These are phyloP conservation scores for Blastobasis lacticolella DNA, from an alignment of 2,888 invertebrate genomes.

Conservation along the genomic window DNA sequence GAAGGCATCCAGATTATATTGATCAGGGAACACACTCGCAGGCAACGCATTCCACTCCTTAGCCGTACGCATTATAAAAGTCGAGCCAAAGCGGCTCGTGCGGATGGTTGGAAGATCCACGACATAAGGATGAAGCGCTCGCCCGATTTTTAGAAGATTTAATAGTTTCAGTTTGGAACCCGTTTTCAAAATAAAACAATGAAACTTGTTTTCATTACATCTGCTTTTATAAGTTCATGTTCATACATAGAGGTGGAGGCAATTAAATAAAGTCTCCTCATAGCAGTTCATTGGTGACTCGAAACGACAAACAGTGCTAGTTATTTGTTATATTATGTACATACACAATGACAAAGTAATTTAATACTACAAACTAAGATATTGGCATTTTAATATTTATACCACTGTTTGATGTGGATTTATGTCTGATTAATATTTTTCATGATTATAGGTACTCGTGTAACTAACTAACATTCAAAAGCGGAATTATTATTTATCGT, in stretches of 20 bases:
- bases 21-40: no score
- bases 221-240: constrained; percentile 64
- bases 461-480: constrained; percentile 9
- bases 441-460: background rate
- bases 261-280: constrained; percentile 47
- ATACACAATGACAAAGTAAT: constrained; percentile 42
- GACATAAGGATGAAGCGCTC: no score
- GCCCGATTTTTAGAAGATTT: no score
- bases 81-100: no score
- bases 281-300: constrained; percentile 55
- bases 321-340: constrained; percentile 46
- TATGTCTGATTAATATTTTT: background rate
- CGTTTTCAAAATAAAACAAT: constrained; percentile 13
- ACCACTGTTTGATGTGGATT: constrained; percentile 3
- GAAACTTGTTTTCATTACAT: constrained; percentile 38
- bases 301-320: constrained; percentile 54
- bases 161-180: no score
- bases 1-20: no score
- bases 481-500: constrained; percentile 4
- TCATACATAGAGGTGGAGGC: constrained; percentile 56
- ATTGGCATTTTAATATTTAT: constrained; percentile 22
- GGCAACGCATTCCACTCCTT: no score
- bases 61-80: no score
- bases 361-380: constrained; percentile 38
- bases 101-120: no score